Conservation (phyloP, 2,113 vertebrate species). For the Astur gentilis region DNA sequence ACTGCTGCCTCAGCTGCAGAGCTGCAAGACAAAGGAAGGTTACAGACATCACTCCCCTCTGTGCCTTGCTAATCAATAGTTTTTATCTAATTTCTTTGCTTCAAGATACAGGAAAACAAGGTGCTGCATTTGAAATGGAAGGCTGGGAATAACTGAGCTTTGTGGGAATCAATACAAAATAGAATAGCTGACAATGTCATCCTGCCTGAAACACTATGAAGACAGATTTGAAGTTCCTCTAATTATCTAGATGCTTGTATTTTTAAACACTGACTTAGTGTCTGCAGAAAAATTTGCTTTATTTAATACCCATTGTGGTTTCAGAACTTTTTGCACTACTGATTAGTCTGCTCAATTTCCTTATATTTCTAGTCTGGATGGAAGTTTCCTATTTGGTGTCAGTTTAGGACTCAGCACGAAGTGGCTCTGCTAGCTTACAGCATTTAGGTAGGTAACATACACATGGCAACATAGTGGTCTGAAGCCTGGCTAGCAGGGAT, state of each 20-base stretch:
- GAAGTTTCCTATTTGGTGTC: conserved; percentile 11
- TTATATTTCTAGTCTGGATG: background rate
- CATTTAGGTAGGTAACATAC: background rate
- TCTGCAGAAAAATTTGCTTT: background rate
- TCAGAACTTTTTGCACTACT: background rate
- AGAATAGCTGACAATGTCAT: conserved; percentile 49
- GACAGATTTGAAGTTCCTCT: conserved; percentile 50
- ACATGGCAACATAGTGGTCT: background rate
- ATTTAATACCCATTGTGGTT: background rate
- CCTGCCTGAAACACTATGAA: background rate
- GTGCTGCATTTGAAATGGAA: conserved; percentile 36
- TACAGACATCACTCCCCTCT: conserved; percentile 36
- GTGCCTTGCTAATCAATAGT: conserved; percentile 40
- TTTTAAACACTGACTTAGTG: conserved; percentile 32
- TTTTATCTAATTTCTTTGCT: conserved; percentile 65
- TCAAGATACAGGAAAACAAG: conserved; percentile 46
- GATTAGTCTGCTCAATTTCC: background rate
- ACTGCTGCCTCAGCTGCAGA: conserved; percentile 58
- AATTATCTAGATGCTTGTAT: conserved; percentile 28
- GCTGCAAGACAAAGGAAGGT: conserved; percentile 54
- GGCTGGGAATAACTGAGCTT: conserved; percentile 38
- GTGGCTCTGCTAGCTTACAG: background rate
- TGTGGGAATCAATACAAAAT: conserved; percentile 39
- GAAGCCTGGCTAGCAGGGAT: background rate
- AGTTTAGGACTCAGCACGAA: conserved; percentile 13